These are phyloP conservation scores for Ceratina japonica DNA, from an alignment of 1,140 invertebrate species.

Conservation along the genomic window DNA sequence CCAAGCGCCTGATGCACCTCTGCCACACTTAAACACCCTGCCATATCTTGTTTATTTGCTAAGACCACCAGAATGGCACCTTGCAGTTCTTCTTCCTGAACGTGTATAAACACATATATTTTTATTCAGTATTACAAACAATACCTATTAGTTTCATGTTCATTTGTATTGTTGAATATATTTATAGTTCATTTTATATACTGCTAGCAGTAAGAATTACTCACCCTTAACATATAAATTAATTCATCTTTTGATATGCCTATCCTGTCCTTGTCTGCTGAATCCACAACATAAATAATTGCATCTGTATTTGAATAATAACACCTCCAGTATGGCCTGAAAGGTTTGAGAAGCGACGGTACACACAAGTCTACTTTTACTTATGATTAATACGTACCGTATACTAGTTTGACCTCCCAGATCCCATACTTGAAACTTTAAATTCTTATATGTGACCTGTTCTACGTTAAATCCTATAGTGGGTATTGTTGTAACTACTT, in stretches of 20 bases:
- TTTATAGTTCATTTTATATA: too few species aligned
- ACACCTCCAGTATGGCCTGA: constrained; percentile 99
- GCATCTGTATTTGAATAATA: constrained; percentile 99
- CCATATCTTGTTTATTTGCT: constrained; percentile 99
- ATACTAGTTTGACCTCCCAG: constrained; percentile 98
- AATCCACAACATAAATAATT: constrained; percentile 99
- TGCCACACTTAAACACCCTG: constrained; percentile 96
- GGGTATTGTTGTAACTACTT: constrained; percentile 99
- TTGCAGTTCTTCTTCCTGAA: constrained; percentile 97
- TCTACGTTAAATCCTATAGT: constrained; percentile 99
- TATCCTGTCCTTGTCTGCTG: constrained; percentile 98
- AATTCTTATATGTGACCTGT: constrained; percentile 97
- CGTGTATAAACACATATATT: constrained; percentile 28
- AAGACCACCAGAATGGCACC: constrained; percentile 97
- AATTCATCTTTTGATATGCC: constrained; percentile 99
- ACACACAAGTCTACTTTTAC: not conserved
- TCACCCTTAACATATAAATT: constrained; percentile 96
- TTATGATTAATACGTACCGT: constrained; percentile 77
- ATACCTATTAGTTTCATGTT: not conserved
- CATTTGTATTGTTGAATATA: not conserved
- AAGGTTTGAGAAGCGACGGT: constrained; percentile 75
- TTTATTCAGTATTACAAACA: not conserved
- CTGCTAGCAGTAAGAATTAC: constrained; percentile 58
- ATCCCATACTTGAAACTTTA: constrained; percentile 99
- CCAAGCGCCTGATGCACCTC: constrained; percentile 98